Evolutionary conservation across 2,113 vertebrate species (phyloP).

Genomic region (Motacilla alba): DNA sequence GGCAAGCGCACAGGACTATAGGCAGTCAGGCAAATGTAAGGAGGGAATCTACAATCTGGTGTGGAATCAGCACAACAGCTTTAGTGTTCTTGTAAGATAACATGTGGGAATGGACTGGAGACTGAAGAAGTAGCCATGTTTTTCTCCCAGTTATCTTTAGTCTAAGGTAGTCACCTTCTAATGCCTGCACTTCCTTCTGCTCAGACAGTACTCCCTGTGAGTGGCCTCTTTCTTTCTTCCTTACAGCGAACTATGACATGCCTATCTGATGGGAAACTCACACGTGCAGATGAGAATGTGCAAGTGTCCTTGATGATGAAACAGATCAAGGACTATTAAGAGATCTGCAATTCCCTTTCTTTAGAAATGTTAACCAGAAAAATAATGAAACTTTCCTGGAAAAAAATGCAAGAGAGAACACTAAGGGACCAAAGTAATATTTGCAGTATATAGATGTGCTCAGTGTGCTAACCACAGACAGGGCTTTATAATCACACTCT

Average conservation of each 20-base stretch:
- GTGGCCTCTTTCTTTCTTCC: background rate
- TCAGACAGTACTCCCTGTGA: background rate
- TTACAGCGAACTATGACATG: background rate
- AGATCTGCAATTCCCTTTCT: background rate
- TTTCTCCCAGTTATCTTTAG: background rate
- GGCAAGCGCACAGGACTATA: background rate
- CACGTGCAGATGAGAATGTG: background rate
- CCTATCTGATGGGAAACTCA: background rate
- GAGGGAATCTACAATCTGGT: background rate
- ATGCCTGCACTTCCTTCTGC: background rate
- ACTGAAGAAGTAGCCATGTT: background rate
- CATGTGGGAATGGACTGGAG: background rate
- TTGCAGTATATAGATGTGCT: background rate
- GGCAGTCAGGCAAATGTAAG: background rate
- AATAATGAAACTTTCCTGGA: background rate
- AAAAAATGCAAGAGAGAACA: background rate
- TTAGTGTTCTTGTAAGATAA: background rate
- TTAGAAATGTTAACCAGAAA: background rate
- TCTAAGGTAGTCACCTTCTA: background rate
- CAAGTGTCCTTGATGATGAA: background rate
- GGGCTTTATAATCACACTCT: background rate
- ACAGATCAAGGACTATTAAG: background rate
- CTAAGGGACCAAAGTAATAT: background rate
- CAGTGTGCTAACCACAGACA: background rate
- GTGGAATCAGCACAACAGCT: background rate